Evolutionary conservation across 1,140 invertebrate species (phyloP).

Genomic region (Nomia melanderi): DNA sequence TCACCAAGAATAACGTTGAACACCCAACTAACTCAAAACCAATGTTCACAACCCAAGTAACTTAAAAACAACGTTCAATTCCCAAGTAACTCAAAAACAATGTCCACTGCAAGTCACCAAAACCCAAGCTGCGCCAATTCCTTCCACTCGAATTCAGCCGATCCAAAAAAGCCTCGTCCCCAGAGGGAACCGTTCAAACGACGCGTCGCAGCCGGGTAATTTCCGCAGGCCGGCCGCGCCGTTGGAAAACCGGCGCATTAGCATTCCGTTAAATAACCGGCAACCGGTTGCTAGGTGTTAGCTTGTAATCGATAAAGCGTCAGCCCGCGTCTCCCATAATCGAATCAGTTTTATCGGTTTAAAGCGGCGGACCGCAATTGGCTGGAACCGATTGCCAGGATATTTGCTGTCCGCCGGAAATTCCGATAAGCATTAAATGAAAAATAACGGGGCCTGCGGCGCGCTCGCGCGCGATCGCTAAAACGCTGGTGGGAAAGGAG

Average conservation of each 20-base stretch:
- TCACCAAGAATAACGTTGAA: too few relatives aligned
- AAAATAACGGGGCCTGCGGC: slow-evolving; percentile 27
- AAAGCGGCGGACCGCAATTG: slow-evolving; percentile 48
- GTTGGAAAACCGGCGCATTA: background rate
- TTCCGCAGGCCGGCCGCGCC: background rate
- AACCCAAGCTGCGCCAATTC: too few relatives aligned
- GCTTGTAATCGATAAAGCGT: slow-evolving; percentile 42
- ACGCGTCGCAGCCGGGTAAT: background rate
- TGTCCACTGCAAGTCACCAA: too few relatives aligned
- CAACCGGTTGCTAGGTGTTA: slow-evolving; percentile 41
- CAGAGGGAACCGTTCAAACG: too few relatives aligned
- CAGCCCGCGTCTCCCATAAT: slow-evolving; percentile 36
- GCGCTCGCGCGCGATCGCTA: too few relatives aligned
- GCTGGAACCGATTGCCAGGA: slow-evolving; percentile 38
- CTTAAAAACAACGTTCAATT: too few relatives aligned
- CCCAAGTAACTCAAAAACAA: too few relatives aligned
- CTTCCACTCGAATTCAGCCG: too few relatives aligned
- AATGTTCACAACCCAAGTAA: too few relatives aligned
- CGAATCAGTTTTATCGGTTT: slow-evolving; percentile 51
- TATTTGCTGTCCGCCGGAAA: slow-evolving; percentile 39
- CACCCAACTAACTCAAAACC: too few relatives aligned
- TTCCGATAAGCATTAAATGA: slow-evolving; percentile 48
- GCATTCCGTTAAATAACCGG: slow-evolving; percentile 17
- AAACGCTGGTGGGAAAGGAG: too few relatives aligned
- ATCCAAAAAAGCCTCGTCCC: too few relatives aligned